Conservation (phyloP, 2,113 vertebrate genomes). For the Oryzias melastigma region DNA sequence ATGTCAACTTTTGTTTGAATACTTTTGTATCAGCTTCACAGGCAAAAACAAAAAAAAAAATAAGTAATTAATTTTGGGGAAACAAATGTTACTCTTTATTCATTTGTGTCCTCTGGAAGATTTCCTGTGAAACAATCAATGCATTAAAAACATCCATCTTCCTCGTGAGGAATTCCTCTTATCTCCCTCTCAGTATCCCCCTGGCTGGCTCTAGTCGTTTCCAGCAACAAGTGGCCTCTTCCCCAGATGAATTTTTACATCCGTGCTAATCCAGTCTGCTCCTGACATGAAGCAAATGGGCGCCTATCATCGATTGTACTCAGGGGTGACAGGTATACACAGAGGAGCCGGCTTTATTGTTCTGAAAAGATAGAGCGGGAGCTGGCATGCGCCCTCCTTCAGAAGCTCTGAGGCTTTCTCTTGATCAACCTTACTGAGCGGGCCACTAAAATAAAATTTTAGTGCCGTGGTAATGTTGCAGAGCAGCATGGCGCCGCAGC, state of each 20-base stretch:
- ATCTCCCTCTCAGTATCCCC: neutral
- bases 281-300: constrained; percentile 56
- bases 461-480: constrained; percentile 72
- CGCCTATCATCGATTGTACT: constrained; percentile 62
- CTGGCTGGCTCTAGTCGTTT: constrained; percentile 43
- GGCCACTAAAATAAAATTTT: constrained; percentile 76
- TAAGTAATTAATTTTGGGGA: no score
- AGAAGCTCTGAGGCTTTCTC: constrained; percentile 24
- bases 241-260: constrained; percentile 69
- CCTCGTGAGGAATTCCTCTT: constrained; percentile 46
- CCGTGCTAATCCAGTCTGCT: constrained; percentile 56
- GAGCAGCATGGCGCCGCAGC: constrained; percentile 66
- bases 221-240: constrained; percentile 76
- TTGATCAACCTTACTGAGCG: constrained; percentile 68
- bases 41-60: no score
- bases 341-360: constrained; percentile 49
- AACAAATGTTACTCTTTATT: no score
- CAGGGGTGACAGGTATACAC: constrained; percentile 61
- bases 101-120: constrained; percentile 51
- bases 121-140: constrained; percentile 41
- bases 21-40: no score
- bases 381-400: constrained; percentile 11
- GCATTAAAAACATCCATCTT: constrained; percentile 65
- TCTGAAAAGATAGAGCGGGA: constrained; percentile 33
- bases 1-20: no score